Evolutionary conservation across 2,797 vertebrate genomes (phyloP).

Genomic region (Clamator glandarius): DNA sequence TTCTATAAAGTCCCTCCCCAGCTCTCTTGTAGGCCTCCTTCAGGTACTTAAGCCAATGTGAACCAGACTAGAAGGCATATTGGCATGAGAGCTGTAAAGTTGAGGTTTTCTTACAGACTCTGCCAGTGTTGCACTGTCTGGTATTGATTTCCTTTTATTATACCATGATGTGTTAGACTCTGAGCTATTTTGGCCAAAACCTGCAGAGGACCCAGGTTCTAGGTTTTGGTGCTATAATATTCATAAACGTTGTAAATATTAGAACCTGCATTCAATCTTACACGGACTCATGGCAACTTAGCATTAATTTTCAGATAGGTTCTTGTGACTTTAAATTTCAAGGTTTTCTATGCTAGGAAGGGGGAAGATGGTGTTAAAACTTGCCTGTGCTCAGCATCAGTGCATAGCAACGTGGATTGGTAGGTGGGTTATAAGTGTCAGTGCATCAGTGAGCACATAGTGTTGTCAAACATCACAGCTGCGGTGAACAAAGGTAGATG

Average conservation of each 20-base stretch:
- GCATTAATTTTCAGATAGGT: neutral
- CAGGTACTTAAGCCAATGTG: neutral
- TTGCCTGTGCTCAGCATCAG: neutral
- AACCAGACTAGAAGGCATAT: neutral
- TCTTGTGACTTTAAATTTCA: neutral
- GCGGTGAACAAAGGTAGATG: neutral
- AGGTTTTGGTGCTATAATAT: neutral
- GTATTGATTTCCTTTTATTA: neutral
- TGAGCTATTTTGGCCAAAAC: neutral
- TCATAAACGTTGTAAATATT: neutral
- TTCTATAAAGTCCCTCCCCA: no score
- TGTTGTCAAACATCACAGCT: rapidly evolving
- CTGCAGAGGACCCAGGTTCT: neutral
- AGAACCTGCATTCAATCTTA: neutral
- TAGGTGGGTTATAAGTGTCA: neutral
- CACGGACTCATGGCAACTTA: rapidly evolving
- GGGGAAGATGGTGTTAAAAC: neutral
- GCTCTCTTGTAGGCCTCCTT: no score
- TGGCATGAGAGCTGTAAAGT: neutral
- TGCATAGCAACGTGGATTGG: neutral
- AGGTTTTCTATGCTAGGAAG: neutral
- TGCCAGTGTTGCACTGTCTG: neutral
- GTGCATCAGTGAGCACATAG: neutral
- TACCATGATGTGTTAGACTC: neutral
- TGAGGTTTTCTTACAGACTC: neutral